These are phyloP conservation scores for Diabrotica balteata DNA, from an alignment of 2,888 invertebrate genomes.

Conservation along the genomic window DNA sequence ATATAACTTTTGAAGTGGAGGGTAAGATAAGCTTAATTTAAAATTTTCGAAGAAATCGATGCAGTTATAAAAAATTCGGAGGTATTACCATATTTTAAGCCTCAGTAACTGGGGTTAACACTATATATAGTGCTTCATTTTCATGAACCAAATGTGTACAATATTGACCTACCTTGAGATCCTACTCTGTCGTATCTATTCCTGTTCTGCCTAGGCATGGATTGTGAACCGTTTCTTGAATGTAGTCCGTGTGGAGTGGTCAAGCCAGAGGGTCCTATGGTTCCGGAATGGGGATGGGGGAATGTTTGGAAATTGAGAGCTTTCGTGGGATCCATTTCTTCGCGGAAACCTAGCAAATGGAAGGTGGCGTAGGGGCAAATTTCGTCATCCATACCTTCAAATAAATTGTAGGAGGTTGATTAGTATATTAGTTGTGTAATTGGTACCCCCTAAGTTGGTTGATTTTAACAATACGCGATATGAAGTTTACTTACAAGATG, in stretches of 20 bases:
- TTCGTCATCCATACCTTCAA: conserved; percentile 90
- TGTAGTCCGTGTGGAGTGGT: conserved; percentile 72
- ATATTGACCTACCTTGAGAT: conserved; percentile 53
- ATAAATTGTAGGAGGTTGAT: neutral
- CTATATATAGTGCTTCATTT: too few species aligned
- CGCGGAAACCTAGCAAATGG: conserved; percentile 93
- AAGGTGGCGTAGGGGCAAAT: conserved; percentile 97
- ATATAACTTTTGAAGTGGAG: too few species aligned
- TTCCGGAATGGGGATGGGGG: conserved; percentile 85
- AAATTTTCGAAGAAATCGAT: too few species aligned
- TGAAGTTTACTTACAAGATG: too few species aligned
- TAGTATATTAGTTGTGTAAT: too few species aligned
- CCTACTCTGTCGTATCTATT: conserved; percentile 60
- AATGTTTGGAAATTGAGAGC: conserved; percentile 89
- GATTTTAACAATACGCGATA: conserved; percentile 5
- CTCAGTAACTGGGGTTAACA: too few species aligned
- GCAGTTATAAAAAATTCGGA: too few species aligned
- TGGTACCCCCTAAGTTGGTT: conserved; percentile 10
- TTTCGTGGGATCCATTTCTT: conserved; percentile 93
- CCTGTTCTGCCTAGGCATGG: conserved; percentile 72
- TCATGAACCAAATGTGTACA: too few species aligned
- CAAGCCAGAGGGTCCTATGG: conserved; percentile 81
- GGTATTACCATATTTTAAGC: too few species aligned
- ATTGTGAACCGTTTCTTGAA: conserved; percentile 87
- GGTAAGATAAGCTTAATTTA: too few species aligned